Evolutionary conservation across 2,888 invertebrate genomes (phyloP), one percentile per base, ranked within the genome.

Genomic region (Hanleya hanleyi): DNA sequence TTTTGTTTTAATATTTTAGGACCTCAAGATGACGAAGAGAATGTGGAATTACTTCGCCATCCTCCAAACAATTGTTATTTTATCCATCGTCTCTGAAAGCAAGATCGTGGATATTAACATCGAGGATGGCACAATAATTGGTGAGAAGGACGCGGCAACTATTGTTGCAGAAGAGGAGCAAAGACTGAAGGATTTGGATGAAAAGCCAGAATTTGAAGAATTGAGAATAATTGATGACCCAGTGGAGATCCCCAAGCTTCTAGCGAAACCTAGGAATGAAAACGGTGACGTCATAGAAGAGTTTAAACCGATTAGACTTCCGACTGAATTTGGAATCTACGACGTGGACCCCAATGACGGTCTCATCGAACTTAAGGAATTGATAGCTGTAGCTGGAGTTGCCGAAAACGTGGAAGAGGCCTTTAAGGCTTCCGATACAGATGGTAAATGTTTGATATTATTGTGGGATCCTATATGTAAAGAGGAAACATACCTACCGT

Each of bases 361-460:
- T 4, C 32, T 61, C 15, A 62, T 74, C 18, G 41, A 65, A n/a
- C 35, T 74, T 33, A 35, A 67, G 41, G 74, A 74, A 37, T 67
- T 74, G 33, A 33, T 67, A 38, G 62, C 57, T 15, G 70, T 74
- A 7, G 70, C 74, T 7, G 74, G 74, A 26, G 74, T 70, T 33
- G 41, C 26, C 32, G 62, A 70, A 57, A 70, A 74, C 41, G 70
- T 70, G 65, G 38, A 50, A 35, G 35, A 22, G 18, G 74, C 70
- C 33, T 74, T 74, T 62, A 66, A 74, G 26, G 74, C 51, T n/a
- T 67, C 74, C 3, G 74, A 83, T 83, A 74, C 47, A 67, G 61
- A 79, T 75, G 66, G 84, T 83, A 73, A 75, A 70, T 65, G 41
- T 41, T 35, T 7, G 12, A 57, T 57, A n/a, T n/a, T n/a, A n/a